A percentile compares a stretch with the other conserved stretches of the same genome.
These are phyloP conservation scores for Jaculus jaculus DNA, from an alignment of 2,113 vertebrate species.

Conservation along the genomic window DNA sequence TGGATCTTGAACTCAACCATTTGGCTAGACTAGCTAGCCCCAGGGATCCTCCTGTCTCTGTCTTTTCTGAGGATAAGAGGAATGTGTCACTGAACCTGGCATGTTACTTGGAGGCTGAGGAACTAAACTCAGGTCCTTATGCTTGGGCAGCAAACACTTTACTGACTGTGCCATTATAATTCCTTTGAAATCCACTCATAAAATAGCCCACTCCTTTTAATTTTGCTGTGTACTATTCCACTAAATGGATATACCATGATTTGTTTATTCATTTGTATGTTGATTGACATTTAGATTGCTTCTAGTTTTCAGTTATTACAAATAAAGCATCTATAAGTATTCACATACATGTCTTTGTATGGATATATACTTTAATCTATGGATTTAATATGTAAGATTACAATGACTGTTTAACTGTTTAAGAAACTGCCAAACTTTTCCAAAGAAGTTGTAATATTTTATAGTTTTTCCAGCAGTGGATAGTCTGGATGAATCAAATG, in stretches of 20 bases:
- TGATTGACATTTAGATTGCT: background rate
- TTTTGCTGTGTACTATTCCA: background rate
- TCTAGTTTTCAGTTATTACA: slow-evolving; percentile 8
- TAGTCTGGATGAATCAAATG: background rate
- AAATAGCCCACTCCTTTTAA: background rate
- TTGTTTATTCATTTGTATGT: background rate
- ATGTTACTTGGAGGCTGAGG: too few species aligned
- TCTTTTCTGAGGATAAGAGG: too few species aligned
- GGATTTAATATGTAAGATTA: background rate
- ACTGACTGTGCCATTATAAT: background rate
- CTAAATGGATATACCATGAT: background rate
- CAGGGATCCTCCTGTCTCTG: too few species aligned
- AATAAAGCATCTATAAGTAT: background rate
- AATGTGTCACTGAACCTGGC: too few species aligned
- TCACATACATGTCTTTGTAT: background rate
- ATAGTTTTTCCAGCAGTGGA: background rate
- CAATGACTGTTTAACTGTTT: background rate
- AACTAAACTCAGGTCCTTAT: too few species aligned
- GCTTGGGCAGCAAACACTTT: too few species aligned
- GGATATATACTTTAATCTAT: background rate
- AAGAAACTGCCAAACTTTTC: background rate
- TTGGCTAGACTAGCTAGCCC: too few species aligned
- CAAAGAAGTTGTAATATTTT: background rate
- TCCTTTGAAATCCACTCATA: background rate
- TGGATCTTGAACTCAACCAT: too few species aligned